Percentiles rank a stretch among this genome's conserved stretches.
Conservation (phyloP, 2,888 invertebrate genomes). For the Galerucella calmariensis region DNA sequence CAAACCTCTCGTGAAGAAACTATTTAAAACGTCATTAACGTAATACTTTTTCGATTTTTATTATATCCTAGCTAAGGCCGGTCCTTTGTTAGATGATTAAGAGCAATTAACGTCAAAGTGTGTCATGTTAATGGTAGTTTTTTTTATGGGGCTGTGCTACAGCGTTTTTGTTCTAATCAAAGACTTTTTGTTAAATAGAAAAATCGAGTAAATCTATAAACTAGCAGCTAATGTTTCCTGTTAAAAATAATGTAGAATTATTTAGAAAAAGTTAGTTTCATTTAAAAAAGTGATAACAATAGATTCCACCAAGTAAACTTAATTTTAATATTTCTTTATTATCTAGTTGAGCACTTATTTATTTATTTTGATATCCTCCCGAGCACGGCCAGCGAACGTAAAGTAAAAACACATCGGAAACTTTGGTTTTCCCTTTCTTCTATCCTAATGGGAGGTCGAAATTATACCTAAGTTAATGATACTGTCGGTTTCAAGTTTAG, state of each 20-base stretch:
- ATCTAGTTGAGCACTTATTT: conserved; percentile 25
- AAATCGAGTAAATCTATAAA: background rate
- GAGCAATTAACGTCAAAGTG: conserved; percentile 23
- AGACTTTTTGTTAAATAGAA: background rate
- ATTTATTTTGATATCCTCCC: conserved; percentile 28
- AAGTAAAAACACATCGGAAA: conserved; percentile 32
- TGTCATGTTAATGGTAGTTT: conserved; percentile 24
- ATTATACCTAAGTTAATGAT: conserved; percentile 50
- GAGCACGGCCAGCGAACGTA: conserved; percentile 22
- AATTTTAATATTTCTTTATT: conserved; percentile 10
- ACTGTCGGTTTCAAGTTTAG: conserved; percentile 52
- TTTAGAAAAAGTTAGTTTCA: too few relatives aligned
- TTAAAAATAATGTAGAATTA: too few relatives aligned
- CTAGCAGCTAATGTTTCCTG: too few relatives aligned
- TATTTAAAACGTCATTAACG: too few relatives aligned
- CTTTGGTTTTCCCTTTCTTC: conserved; percentile 39
- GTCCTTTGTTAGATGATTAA: conserved; percentile 20
- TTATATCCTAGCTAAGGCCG: background rate
- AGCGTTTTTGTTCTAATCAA: background rate
- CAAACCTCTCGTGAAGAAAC: too few relatives aligned
- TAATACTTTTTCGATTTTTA: too few relatives aligned
- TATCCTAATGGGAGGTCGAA: conserved; percentile 45
- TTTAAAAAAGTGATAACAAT: too few relatives aligned
- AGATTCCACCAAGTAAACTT: too few relatives aligned
- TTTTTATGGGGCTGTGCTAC: conserved; percentile 15